Conservation (phyloP, 2,113 vertebrate genomes). For the Brachypteracias leptosomus region DNA sequence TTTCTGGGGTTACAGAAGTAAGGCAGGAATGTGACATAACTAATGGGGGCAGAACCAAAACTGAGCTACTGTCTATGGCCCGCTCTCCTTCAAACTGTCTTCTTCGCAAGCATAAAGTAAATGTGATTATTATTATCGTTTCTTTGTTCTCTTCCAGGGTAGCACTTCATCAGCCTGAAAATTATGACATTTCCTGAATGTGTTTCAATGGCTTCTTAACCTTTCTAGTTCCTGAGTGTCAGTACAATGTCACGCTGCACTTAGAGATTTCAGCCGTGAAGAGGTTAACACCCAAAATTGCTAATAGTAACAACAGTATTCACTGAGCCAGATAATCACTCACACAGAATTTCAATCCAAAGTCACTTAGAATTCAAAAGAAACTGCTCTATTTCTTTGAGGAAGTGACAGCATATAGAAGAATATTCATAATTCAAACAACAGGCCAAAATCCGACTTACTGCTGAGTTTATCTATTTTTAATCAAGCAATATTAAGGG, state of each 20-base stretch:
- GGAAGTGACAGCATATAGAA: slow-evolving; percentile 32
- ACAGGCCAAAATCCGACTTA: background rate
- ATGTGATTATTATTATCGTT: slow-evolving; percentile 4
- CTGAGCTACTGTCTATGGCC: background rate
- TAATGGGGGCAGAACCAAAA: slow-evolving; percentile 13
- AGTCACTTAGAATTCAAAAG: slow-evolving; percentile 49
- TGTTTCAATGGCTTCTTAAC: slow-evolving; percentile 23
- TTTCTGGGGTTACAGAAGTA: background rate
- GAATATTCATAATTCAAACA: slow-evolving; percentile 35
- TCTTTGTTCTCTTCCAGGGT: slow-evolving; percentile 28
- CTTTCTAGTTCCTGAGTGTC: background rate
- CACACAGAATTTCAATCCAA: slow-evolving; percentile 26
- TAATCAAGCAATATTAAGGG: background rate
- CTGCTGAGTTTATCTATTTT: background rate
- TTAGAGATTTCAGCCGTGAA: background rate
- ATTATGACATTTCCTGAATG: slow-evolving; percentile 31
- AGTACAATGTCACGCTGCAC: background rate
- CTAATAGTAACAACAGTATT: slow-evolving; percentile 28
- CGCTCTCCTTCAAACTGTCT: background rate
- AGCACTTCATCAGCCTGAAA: slow-evolving; percentile 40
- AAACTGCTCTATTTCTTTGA: slow-evolving; percentile 8
- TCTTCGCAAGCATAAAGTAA: background rate
- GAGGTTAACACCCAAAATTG: slow-evolving; percentile 37
- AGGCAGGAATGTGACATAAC: background rate
- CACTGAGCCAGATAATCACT: slow-evolving; percentile 49